A percentile compares a stretch with the other conserved stretches of the same genome.
Evolutionary conservation across 2,888 invertebrate species (phyloP).

Genomic region (Xestia ashworthii): DNA sequence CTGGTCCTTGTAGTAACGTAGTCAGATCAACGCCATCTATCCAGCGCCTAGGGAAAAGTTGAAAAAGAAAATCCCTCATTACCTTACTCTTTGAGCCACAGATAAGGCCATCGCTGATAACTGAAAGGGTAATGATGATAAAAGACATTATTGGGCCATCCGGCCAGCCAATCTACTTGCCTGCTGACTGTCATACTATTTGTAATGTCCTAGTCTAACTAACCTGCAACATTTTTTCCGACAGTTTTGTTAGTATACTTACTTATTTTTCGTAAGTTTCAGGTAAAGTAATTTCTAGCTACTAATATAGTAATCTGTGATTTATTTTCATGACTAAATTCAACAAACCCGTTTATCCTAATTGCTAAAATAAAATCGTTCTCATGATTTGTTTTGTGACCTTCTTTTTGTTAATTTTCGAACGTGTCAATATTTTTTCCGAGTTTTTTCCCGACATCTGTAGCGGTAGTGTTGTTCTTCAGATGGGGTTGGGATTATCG

Average conservation of each 20-base stretch:
- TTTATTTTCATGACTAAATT: background rate
- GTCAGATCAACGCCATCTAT: too few relatives aligned
- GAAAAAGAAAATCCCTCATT: too few relatives aligned
- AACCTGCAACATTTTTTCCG: background rate
- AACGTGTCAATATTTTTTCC: conserved; percentile 54
- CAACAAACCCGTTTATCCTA: background rate
- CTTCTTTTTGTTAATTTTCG: conserved; percentile 48
- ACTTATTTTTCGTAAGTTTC: background rate
- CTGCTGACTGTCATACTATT: too few relatives aligned
- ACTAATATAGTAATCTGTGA: too few relatives aligned
- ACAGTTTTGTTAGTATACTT: background rate
- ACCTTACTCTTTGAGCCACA: background rate
- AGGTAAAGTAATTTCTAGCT: too few relatives aligned
- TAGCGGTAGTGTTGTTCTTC: conserved; percentile 44
- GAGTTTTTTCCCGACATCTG: conserved; percentile 51
- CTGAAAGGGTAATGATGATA: background rate
- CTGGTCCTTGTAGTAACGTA: too few relatives aligned
- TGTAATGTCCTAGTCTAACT: too few relatives aligned
- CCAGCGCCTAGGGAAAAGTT: too few relatives aligned
- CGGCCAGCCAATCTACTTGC: background rate
- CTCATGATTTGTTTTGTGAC: conserved; percentile 11
- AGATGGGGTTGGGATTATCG: too few relatives aligned
- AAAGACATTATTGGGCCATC: background rate
- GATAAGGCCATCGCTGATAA: background rate
- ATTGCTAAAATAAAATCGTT: background rate